Evolutionary conservation across 2,888 invertebrate genomes (phyloP).

Genomic region (Ceraclea dissimilis): DNA sequence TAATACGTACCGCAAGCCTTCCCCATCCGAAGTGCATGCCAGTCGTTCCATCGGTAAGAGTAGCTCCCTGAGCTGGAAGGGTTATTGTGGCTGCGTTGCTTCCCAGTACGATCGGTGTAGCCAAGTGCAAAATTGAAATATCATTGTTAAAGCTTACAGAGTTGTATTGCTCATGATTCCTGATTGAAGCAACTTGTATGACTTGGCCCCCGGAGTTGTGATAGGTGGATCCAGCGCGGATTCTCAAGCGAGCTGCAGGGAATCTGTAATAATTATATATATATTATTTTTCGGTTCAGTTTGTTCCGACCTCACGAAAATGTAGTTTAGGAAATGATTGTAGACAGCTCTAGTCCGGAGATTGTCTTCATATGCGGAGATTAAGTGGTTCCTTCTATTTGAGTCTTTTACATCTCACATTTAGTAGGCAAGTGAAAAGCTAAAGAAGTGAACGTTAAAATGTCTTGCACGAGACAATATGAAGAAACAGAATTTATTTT

Average conservation of each 20-base stretch:
- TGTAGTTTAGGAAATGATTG: too few relatives aligned
- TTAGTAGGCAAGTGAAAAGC: too few relatives aligned
- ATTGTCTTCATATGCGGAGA: background rate
- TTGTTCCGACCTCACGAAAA: too few relatives aligned
- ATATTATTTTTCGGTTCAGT: too few relatives aligned
- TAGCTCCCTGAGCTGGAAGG: constrained; percentile 31
- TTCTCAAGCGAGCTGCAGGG: constrained; percentile 14
- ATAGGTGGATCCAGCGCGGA: constrained; percentile 28
- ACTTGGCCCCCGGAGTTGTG: constrained; percentile 36
- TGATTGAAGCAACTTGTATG: constrained; percentile 32
- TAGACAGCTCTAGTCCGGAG: too few relatives aligned
- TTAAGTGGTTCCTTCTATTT: too few relatives aligned
- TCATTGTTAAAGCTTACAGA: constrained; percentile 34
- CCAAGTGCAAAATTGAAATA: constrained; percentile 35
- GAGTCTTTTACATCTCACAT: too few relatives aligned
- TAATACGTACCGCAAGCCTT: constrained; percentile 30
- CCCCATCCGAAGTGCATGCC: constrained; percentile 44
- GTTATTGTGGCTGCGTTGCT: constrained; percentile 31
- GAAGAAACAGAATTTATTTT: background rate
- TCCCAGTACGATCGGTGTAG: constrained; percentile 32
- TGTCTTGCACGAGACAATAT: too few relatives aligned
- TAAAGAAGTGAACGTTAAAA: too few relatives aligned
- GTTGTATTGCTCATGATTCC: constrained; percentile 34
- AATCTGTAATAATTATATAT: constrained; percentile 11
- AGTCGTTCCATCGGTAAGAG: constrained; percentile 32